These are phyloP conservation scores for Staurois parvus DNA, from an alignment of 2,797 vertebrate genomes.

Conservation along the genomic window DNA sequence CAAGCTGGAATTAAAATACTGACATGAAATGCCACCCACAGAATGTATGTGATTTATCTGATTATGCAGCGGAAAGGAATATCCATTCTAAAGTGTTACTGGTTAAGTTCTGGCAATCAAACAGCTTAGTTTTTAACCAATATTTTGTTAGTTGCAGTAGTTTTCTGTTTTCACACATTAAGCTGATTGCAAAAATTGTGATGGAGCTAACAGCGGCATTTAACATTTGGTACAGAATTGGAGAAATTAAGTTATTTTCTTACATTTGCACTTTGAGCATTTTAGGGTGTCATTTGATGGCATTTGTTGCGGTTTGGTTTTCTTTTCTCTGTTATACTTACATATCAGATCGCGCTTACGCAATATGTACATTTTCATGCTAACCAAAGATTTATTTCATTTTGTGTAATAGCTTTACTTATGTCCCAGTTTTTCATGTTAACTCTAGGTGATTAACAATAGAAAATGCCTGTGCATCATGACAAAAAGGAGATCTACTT, in stretches of 20 bases:
- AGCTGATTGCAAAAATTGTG: neutral
- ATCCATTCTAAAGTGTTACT: neutral
- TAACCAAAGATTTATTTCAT: neutral
- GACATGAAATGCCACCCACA: neutral
- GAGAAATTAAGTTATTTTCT: neutral
- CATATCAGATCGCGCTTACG: neutral
- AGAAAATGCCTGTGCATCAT: neutral
- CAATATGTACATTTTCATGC: neutral
- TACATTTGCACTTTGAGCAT: neutral
- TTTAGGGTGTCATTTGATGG: neutral
- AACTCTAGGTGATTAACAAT: neutral
- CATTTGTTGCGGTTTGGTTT: neutral
- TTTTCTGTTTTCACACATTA: neutral
- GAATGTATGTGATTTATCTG: neutral
- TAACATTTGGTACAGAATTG: neutral
- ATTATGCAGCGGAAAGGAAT: neutral
- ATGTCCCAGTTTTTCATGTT: neutral
- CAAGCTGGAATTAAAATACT: neutral
- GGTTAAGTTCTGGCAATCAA: neutral
- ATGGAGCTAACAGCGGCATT: neutral
- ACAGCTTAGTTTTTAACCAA: neutral
- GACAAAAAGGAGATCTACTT: neutral
- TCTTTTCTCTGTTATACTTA: neutral
- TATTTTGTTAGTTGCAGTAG: neutral
- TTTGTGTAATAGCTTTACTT: neutral